Base-by-base conservation (phyloP, 2,113 vertebrate species). In the Pygoscelis antarcticus region DNA sequence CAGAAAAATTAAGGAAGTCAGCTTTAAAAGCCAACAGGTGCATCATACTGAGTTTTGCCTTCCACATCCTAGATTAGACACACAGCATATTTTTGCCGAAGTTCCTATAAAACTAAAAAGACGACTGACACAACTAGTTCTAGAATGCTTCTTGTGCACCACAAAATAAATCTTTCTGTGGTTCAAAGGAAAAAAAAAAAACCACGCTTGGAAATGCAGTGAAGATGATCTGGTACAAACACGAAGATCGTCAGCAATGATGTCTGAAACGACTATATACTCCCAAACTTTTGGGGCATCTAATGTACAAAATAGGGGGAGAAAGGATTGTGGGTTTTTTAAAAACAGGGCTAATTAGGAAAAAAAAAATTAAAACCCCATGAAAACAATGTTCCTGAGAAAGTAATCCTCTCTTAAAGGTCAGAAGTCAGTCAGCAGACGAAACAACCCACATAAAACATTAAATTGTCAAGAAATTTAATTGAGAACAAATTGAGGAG, bases 21-120 rank as follows among this genome's bases (percentile, higher is more conserved):
- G 68, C 20, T 75, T 46, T 32, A 26, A 84, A 94, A 87, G 32
- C 34, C 89, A 83, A 19, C 76, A 95, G 92, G 94, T 93, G 88
- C 86, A 57, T 52, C 13, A 8, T 0, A 26, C 32, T 6, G 10
- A 70, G 38, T 29, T 83, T 26, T 14, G 22, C 51, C 36, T 44
- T 27, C 29, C 21, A 11, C 7, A 30, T 14, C 25, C 46, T 22
- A 8, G 47, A 47, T 16, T 11, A 57, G 81, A 78, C 62, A 70
- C 61, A 40, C 40, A 12, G 36, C 21, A n/a, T 8, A 5, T 17
- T 26, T 38, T 6, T 76, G 72, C 26, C 5, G 0, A n/a, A 71
- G 36, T 11, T 54, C 17, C 46, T 32, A 11, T 3, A 19, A 81
- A 90, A 70, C 12, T 7, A 3, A 44, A 74, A 65, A 86, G 18